Evolutionary conservation across 2,113 vertebrate species (phyloP).

Genomic region (Tetrao urogallus): DNA sequence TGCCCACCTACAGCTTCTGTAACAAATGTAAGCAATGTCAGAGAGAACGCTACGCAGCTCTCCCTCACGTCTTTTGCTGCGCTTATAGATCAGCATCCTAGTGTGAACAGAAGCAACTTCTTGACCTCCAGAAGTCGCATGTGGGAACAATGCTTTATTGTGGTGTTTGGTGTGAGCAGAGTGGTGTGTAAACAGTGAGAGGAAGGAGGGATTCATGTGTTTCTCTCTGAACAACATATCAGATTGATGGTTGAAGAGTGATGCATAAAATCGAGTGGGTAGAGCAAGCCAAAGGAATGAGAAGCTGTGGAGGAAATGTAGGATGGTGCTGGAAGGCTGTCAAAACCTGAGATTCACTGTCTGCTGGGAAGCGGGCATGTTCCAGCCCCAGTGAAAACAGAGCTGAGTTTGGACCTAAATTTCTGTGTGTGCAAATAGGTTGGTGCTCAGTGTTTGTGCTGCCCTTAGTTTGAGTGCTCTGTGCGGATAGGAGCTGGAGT

Average conservation of each 20-base stretch:
- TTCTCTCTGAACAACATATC: neutral
- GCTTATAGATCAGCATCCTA: neutral
- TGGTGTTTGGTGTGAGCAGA: neutral
- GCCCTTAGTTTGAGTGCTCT: neutral
- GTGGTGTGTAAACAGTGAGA: neutral
- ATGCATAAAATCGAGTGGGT: constrained; percentile 59
- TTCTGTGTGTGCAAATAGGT: neutral
- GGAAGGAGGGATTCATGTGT: neutral
- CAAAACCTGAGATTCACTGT: constrained; percentile 44
- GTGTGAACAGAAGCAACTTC: neutral
- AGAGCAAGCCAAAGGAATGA: constrained; percentile 61
- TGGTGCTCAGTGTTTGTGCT: neutral
- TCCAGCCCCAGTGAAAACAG: constrained; percentile 42
- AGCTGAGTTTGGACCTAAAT: constrained; percentile 45
- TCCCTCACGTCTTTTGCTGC: neutral
- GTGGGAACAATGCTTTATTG: neutral
- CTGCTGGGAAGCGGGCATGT: constrained; percentile 35
- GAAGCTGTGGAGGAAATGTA: constrained; percentile 54
- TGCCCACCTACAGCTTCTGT: constrained; percentile 53
- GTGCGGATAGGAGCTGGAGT: neutral
- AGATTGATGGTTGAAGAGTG: constrained; percentile 14
- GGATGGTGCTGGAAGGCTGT: constrained; percentile 60
- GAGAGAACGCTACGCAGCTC: constrained; percentile 21
- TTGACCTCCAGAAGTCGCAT: neutral
- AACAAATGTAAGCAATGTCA: neutral